Evolutionary conservation across 2,888 invertebrate species (phyloP).

Genomic region (Calameuta pallipes): DNA sequence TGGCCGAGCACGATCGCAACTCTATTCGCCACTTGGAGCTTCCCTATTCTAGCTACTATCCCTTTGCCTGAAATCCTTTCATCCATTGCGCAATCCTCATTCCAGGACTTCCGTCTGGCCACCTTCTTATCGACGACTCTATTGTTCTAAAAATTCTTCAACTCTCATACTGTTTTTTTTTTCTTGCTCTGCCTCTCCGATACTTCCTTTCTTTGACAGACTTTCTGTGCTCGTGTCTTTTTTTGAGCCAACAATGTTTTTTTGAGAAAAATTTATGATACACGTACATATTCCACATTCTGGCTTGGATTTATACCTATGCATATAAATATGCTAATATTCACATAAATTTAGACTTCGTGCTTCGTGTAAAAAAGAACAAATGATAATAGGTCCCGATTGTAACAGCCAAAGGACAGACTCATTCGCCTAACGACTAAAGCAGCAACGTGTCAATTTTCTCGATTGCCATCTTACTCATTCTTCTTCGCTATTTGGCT

Average conservation of each 20-base stretch:
- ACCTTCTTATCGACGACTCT: constrained; percentile 40
- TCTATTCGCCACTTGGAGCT: constrained; percentile 12
- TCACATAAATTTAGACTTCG: too few species aligned
- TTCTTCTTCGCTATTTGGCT: not conserved
- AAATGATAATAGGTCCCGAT: constrained; percentile 9
- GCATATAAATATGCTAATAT: not conserved
- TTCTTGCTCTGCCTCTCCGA: not conserved
- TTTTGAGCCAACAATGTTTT: too few species aligned
- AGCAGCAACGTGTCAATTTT: constrained; percentile 34
- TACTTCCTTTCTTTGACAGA: not conserved
- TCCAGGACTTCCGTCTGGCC: constrained; percentile 30
- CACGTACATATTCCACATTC: not conserved
- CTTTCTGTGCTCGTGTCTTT: not conserved
- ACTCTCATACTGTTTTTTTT: not conserved
- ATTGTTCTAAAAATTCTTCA: constrained; percentile 45
- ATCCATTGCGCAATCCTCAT: not conserved
- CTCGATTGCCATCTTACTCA: constrained; percentile 20
- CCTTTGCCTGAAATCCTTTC: constrained; percentile 11
- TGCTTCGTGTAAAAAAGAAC: constrained; percentile 27
- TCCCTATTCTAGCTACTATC: constrained; percentile 11
- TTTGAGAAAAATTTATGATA: not conserved
- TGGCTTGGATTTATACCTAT: not conserved
- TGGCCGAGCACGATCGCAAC: constrained; percentile 33
- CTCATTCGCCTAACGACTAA: constrained; percentile 27
- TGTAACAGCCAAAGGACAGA: constrained; percentile 25